Conservation (phyloP, 2,113 vertebrate genomes). For the Tamias sibiricus region DNA sequence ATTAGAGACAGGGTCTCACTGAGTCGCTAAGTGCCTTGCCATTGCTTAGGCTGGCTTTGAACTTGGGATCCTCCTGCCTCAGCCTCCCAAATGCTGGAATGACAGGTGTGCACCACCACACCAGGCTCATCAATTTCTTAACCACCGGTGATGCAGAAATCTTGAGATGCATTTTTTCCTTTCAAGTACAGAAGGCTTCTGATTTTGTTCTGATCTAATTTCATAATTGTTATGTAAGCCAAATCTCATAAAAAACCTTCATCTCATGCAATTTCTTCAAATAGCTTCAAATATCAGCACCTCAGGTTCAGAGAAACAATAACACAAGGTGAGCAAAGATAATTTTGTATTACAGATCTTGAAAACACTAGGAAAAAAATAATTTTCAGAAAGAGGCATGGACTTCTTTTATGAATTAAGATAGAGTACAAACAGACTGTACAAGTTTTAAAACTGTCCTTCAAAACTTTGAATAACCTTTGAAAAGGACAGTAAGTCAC, state of each 20-base stretch:
- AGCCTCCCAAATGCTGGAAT: no score
- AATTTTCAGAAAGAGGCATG: not conserved
- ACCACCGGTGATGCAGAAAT: not conserved
- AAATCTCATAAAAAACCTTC: not conserved
- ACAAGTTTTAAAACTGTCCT: conserved; percentile 28
- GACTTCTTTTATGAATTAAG: not conserved
- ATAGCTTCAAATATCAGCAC: not conserved
- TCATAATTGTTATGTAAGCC: not conserved
- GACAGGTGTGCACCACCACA: no score
- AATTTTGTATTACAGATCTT: not conserved
- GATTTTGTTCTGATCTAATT: conserved; percentile 9
- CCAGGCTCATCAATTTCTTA: conserved; percentile 9
- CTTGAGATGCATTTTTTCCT: conserved; percentile 14
- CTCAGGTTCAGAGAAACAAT: not conserved
- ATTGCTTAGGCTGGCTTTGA: no score
- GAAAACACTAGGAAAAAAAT: conserved; percentile 21
- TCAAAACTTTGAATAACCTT: conserved; percentile 45
- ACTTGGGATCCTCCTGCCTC: no score
- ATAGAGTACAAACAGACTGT: not conserved
- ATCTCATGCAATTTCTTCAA: not conserved
- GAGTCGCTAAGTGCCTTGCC: no score
- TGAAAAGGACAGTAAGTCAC: not conserved
- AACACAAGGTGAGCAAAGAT: not conserved
- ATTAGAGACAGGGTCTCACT: no score
- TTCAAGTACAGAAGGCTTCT: not conserved